Base-by-base conservation (phyloP, 1,140 invertebrate species). In the Leptinotarsa lineolata region DNA sequence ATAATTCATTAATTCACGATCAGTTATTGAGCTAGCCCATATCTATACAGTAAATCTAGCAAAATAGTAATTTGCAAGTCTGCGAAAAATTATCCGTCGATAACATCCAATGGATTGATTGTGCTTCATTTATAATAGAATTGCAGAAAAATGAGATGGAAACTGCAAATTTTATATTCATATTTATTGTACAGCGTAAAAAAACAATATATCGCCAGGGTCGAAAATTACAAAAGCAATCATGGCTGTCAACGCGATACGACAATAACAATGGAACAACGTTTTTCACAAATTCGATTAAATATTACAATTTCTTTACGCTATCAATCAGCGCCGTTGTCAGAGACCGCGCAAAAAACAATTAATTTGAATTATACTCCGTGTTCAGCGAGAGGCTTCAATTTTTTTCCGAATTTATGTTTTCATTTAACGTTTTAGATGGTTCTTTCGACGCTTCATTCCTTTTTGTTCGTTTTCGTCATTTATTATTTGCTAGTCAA, bases 301-400 rank as follows among this genome's bases (percentile, higher is more conserved):
- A 65, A 65, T 65, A 65, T 65, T 65, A 65, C 63, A 65, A 65
- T 65, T 65, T 65, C 63, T 65, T 65, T 39, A 24, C 63, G 63
- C 63, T 39, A 65, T 65, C 63, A 65, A 65, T 65, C 63, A 65
- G 63, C 8, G 16, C 63, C 24, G 63, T 65, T 65, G 63, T 65
- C 63, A 65, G 63, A 39, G 18, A n/a, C 63, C 63, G 63, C 13
- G 63, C 63, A 54, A 65, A 65, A 65, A 65, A 65, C 63, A 65
- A 65, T 65, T 65, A 30, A 65, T 65, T 65, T 65, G 63, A 65
- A 39, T 65, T 65, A 65, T 65, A 65, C 16, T 22, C 63, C 63
- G 20, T 24, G 63, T 39, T 39, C 22, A 24, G 22, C 16, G 18
- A 16, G 63, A 22, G 22, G 63, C 20, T 16, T 22, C 24, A n/a